phyloP scores from a whole-genome alignment of 2,113 vertebrate genomes.

The Barbus barbus region DNA sequence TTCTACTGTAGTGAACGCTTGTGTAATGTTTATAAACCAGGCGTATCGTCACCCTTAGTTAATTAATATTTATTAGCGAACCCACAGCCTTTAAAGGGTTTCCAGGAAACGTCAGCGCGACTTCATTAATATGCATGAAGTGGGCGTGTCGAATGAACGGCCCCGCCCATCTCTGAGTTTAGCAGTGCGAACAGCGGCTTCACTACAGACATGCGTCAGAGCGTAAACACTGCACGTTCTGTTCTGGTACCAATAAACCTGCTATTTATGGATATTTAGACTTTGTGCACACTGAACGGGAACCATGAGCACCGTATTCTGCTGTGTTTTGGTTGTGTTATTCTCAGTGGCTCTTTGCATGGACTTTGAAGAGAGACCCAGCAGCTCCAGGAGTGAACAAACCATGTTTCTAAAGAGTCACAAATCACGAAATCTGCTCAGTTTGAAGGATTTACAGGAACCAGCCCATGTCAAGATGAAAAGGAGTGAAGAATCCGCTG shows the following conservation, averaged over 20 bases:
- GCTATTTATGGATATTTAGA: neutral
- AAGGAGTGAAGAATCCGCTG: slow-evolving; percentile 61
- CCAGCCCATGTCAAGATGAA: slow-evolving; percentile 52
- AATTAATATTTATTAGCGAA: slow-evolving; percentile 3
- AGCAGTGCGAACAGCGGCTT: neutral
- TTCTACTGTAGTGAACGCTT: neutral
- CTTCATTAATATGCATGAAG: neutral
- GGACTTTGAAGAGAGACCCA: slow-evolving; percentile 59
- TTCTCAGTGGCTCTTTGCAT: slow-evolving; percentile 56
- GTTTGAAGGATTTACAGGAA: slow-evolving; percentile 57
- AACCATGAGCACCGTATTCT: slow-evolving; percentile 66
- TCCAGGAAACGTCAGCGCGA: neutral
- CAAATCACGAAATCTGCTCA: slow-evolving; percentile 1
- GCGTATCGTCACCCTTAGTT: neutral
- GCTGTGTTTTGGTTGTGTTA: slow-evolving; percentile 56
- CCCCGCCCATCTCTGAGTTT: slow-evolving; percentile 6
- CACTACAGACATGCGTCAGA: slow-evolving; percentile 27
- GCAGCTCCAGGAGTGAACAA: slow-evolving; percentile 34
- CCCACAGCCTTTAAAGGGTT: neutral
- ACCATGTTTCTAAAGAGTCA: slow-evolving; percentile 52
- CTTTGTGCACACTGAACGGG: neutral
- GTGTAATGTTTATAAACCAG: neutral
- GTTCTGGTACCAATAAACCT: slow-evolving; percentile 1
- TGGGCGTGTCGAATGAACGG: slow-evolving; percentile 28
- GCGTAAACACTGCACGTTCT: neutral